Evolutionary conservation across 2,113 vertebrate species (phyloP).

Genomic region (Genyomyrus donnyi): DNA sequence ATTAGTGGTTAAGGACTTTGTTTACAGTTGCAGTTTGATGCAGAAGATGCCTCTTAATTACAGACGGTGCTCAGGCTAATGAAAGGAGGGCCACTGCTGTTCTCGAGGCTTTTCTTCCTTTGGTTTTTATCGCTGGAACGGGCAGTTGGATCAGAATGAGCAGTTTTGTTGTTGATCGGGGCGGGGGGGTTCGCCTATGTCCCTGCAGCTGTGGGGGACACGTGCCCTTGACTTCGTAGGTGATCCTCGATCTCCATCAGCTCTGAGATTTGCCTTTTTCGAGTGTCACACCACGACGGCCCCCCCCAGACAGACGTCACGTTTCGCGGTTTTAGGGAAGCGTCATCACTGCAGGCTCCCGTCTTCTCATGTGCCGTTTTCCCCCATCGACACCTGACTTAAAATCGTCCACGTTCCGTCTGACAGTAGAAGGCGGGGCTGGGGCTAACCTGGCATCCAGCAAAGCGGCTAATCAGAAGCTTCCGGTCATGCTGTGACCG

Average conservation of each 20-base stretch:
- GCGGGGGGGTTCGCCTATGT: background rate
- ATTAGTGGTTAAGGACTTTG: conserved; percentile 43
- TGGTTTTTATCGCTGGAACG: background rate
- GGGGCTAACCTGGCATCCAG: background rate
- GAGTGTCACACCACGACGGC: background rate
- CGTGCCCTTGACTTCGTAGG: background rate
- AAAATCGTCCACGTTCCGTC: background rate
- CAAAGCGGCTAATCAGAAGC: background rate
- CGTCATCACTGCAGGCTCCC: background rate
- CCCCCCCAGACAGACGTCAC: background rate
- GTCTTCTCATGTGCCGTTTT: background rate
- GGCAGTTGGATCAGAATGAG: background rate
- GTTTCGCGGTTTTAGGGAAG: background rate
- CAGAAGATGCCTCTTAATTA: conserved; percentile 53
- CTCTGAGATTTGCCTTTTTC: background rate
- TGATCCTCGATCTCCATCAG: background rate
- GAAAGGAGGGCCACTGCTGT: conserved; percentile 45
- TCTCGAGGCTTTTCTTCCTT: conserved; percentile 5
- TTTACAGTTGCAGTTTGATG: conserved; percentile 41
- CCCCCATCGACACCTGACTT: background rate
- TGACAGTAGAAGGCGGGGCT: background rate
- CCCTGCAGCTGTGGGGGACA: background rate
- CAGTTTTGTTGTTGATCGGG: background rate
- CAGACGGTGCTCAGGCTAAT: conserved; percentile 49
- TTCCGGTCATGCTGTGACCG: background rate